Evolutionary conservation across 2,888 invertebrate species (phyloP), one percentile per base, ranked within the genome.

Genomic region (Dascillus cervinus): DNA sequence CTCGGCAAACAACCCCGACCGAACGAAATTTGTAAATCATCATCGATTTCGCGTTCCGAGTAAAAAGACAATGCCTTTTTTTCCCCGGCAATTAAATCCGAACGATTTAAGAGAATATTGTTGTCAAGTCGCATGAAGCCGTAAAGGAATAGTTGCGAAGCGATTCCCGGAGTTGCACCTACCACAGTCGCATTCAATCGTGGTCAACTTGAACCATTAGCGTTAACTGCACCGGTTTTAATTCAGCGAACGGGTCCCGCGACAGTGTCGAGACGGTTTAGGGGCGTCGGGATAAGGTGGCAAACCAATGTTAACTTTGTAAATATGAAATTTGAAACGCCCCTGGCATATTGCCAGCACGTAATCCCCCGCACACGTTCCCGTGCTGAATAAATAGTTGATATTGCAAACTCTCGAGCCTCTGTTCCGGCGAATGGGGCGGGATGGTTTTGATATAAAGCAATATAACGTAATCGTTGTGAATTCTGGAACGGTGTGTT

Each of bases 271-370:
- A 39, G 50, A 47, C 43, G 34, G 37, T 48, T 49, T 43, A 45
- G 48, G 37, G 52, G 43, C 47, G 37, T 41, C 39, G 31, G 23
- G 26, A 34, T 23, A 34, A 53, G 53, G 55, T 53, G 54, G 47
- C 46, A 42, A 52, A 49, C 50, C 52, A 54, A 54, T 58, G 57
- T 60, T 58, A 52, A 55, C 55, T 56, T 48, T 39, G 58, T 52
- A 60, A 60, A 62, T 62, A 60, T 62, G 59, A 57, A 58, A 58
- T 58, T 55, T 55, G 56, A 58, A 58, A 56, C 59, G 59, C 57
- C 50, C 35, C 43, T 50, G 58, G 59, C 58, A 36, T 44, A 42
- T 46, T 46, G 56, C 53, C 57, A 55, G 51, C 51, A 50, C 51
- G 56, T 56, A 48, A 39, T 53, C 53, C 55, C 50, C 47, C 34